phyloP scores from a whole-genome alignment of 1,140 invertebrate species.

The Cephus cinctus region DNA sequence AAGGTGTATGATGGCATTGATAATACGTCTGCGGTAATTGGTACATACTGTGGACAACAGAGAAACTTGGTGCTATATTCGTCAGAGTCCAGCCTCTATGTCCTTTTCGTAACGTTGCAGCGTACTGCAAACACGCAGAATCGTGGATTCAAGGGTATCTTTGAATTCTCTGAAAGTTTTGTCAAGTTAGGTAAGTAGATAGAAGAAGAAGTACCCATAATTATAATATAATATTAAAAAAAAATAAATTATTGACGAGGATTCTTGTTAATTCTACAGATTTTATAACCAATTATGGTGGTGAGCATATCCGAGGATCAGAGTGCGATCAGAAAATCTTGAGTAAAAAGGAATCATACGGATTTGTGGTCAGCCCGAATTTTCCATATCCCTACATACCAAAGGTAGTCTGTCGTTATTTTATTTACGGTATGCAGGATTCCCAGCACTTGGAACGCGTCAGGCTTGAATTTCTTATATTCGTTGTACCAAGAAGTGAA shows the following conservation, averaged over 20 bases:
- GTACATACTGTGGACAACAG: conserved; percentile 97
- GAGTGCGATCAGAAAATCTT: conserved; percentile 98
- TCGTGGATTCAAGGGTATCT: conserved; percentile 92
- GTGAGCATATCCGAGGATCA: conserved; percentile 90
- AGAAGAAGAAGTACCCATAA: too few relatives aligned
- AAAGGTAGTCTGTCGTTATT: conserved; percentile 95
- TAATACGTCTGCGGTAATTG: conserved; percentile 84
- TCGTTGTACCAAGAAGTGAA: conserved; percentile 84
- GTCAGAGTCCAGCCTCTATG: conserved; percentile 82
- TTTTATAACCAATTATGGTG: conserved; percentile 85
- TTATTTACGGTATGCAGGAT: conserved; percentile 96
- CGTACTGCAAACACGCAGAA: conserved; percentile 90
- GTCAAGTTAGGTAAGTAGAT: conserved; percentile 90
- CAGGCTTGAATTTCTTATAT: conserved; percentile 80
- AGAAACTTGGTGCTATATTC: conserved; percentile 93
- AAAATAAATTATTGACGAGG: neutral
- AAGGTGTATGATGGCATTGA: conserved; percentile 93
- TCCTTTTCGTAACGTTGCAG: conserved; percentile 86
- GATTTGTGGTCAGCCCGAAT: conserved; percentile 91
- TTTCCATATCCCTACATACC: conserved; percentile 92
- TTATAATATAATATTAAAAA: too few relatives aligned
- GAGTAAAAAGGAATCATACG: conserved; percentile 87
- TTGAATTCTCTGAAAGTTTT: conserved; percentile 95
- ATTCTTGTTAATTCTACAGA: conserved; percentile 60
- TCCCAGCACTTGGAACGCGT: conserved; percentile 92